These are phyloP conservation scores for Microtus ochrogaster DNA, from an alignment of 2,113 vertebrate genomes.

Conservation along the genomic window DNA sequence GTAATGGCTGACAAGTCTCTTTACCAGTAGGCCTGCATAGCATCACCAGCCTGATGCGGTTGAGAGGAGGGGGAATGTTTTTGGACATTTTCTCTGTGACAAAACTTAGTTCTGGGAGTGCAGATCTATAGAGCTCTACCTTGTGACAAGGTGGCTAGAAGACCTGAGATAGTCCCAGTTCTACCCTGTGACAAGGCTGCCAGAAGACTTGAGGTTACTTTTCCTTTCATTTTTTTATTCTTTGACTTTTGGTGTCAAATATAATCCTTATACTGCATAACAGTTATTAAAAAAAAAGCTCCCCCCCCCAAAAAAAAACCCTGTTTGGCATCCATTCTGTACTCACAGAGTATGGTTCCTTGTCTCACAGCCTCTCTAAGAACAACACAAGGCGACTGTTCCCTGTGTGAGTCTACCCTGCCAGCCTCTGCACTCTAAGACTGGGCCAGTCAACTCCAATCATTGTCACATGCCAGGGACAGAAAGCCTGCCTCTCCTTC, in stretches of 20 bases:
- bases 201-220: background rate
- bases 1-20: background rate
- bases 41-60: background rate
- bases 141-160: background rate
- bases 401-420: background rate
- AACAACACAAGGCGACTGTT: background rate
- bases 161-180: too few relatives aligned
- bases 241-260: background rate
- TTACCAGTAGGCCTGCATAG: background rate
- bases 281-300: background rate
- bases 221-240: background rate
- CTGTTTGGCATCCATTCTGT: background rate
- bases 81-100: background rate
- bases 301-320: too few relatives aligned
- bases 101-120: background rate
- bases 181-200: background rate
- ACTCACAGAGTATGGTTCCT: too few relatives aligned
- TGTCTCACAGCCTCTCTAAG: background rate
- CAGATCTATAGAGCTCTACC: background rate
- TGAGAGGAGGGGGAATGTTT: background rate
- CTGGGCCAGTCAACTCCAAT: background rate
- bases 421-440: background rate
- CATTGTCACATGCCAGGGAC: slow-evolving; percentile 49
- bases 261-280: background rate
- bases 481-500: background rate